Base-by-base conservation (phyloP, 2,797 vertebrate genomes). In the Nyctibius grandis region DNA sequence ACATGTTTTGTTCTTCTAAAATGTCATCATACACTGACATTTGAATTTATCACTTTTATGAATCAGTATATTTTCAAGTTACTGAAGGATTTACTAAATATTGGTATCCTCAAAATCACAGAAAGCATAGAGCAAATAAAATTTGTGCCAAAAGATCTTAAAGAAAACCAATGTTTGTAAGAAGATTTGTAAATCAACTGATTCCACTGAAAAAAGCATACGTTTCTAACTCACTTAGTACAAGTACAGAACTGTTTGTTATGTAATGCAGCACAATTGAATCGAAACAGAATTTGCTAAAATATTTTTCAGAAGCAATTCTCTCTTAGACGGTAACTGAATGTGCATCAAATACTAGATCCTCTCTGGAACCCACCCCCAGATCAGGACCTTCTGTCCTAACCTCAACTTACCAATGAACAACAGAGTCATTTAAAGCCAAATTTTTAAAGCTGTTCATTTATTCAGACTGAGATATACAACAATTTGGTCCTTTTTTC, bases 91-190 rank as follows among this genome's bases (percentile, higher is more conserved):
- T n/a, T 70, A 64, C 0, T 19, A 7, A 51, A 68, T 9, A 51
- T 0, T 0, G 2, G 11, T 1, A 4, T 6, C 40, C 29, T 33
- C 21, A 64, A 26, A 59, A 53, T 8, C 33, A n/a, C 2, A 7
- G 29, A 33, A 40, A 47, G 45, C 26, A 44, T 9, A 18, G 1
- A 75, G 8, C 28, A 40, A 70, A 60, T 14, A 54, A 26, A 28
- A 47, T 9, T 69, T 11, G 53, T 76, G 36, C 14, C 33, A 16
- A 48, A 45, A 64, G 26, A 28, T 3, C 9, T 8, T 48, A 59
- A 48, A 47, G 40, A 48, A 34, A 74, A 23, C 3, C 29, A 33
- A 21, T 3, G 11, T 23, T 68, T 51, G 11, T 50, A 68, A 33
- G 22, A 42, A 29, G 26, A 68, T 29, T 82, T 59, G 54, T 9